Conservation (phyloP, 2,888 invertebrate species). For the Drosophila mettleri region DNA sequence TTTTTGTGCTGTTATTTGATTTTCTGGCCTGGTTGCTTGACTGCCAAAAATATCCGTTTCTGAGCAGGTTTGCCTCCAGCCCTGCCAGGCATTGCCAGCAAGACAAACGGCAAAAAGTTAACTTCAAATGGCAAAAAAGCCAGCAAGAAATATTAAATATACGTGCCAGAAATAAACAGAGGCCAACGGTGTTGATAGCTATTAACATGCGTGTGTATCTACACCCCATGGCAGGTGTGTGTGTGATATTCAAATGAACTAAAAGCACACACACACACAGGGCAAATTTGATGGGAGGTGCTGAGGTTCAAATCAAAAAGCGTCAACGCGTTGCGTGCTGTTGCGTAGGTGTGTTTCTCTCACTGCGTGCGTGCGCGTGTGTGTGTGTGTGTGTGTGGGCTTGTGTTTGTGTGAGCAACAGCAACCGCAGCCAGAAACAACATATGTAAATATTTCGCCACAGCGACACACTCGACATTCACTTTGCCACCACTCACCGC, state of each 20-base stretch:
- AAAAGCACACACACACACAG: conserved; percentile 27
- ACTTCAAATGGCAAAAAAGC: conserved; percentile 57
- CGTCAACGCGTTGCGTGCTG: conserved; percentile 78
- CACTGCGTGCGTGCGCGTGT: conserved; percentile 7
- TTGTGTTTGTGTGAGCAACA: conserved; percentile 43
- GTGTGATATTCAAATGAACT: conserved; percentile 69
- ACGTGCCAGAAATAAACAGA: conserved; percentile 36
- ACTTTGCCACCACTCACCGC: conserved; percentile 43
- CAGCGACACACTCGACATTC: conserved; percentile 75
- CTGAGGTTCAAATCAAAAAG: conserved; percentile 74
- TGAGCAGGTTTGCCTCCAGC: conserved; percentile 32
- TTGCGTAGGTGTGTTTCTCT: conserved; percentile 43
- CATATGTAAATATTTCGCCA: conserved; percentile 73
- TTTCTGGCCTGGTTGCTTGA: conserved; percentile 36
- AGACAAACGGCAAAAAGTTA: conserved; percentile 52
- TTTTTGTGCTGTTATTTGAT: conserved; percentile 59
- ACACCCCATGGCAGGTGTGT: conserved; percentile 42
- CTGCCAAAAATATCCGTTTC: conserved; percentile 39
- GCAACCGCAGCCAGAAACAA: conserved; percentile 46
- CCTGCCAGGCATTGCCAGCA: conserved; percentile 13
- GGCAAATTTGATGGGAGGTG: conserved; percentile 49
- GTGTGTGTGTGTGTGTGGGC: conserved; percentile 3
- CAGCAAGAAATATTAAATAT: conserved; percentile 49
- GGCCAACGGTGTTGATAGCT: conserved; percentile 65
- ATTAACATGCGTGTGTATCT: conserved; percentile 63